Percentiles rank a stretch among this genome's conserved stretches.
These are phyloP conservation scores for Leptarthrus brevirostris DNA, from an alignment of 2,888 invertebrate genomes.

Conservation along the genomic window DNA sequence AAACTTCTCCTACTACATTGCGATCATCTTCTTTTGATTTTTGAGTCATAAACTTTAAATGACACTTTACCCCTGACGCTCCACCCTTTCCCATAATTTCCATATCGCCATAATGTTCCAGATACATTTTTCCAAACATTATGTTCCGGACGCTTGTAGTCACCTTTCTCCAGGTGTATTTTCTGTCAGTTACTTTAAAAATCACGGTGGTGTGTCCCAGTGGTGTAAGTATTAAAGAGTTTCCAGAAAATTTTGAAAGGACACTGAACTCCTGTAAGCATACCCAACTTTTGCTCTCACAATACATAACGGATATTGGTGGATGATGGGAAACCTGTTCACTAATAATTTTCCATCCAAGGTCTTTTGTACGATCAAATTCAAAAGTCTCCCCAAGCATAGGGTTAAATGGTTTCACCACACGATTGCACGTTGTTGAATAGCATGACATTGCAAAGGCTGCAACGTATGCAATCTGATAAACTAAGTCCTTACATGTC, in stretches of 20 bases:
- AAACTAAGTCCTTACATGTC: constrained; percentile 81
- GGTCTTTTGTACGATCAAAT: constrained; percentile 89
- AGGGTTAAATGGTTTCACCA: constrained; percentile 95
- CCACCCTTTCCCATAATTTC: constrained; percentile 87
- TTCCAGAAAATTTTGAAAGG: constrained; percentile 96
- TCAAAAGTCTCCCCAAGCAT: constrained; percentile 93
- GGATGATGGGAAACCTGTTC: constrained; percentile 98
- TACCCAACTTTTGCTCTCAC: constrained; percentile 88
- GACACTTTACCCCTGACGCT: constrained; percentile 87
- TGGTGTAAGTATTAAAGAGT: constrained; percentile 86
- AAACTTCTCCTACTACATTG: constrained; percentile 81
- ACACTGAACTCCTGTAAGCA: constrained; percentile 97
- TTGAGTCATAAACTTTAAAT: constrained; percentile 93
- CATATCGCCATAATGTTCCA: constrained; percentile 98
- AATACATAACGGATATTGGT: constrained; percentile 92
- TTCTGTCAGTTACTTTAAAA: constrained; percentile 75
- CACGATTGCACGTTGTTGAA: constrained; percentile 79
- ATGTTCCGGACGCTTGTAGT: constrained; percentile 98
- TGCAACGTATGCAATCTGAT: constrained; percentile 93
- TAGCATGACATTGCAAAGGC: constrained; percentile 91
- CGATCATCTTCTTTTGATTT: constrained; percentile 93
- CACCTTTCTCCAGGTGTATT: constrained; percentile 94
- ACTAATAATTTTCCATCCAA: constrained; percentile 91
- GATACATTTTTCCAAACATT: constrained; percentile 96
- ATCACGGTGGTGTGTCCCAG: constrained; percentile 75